Conservation (phyloP, 2,888 invertebrate species). For the Aleiodes testaceus region DNA sequence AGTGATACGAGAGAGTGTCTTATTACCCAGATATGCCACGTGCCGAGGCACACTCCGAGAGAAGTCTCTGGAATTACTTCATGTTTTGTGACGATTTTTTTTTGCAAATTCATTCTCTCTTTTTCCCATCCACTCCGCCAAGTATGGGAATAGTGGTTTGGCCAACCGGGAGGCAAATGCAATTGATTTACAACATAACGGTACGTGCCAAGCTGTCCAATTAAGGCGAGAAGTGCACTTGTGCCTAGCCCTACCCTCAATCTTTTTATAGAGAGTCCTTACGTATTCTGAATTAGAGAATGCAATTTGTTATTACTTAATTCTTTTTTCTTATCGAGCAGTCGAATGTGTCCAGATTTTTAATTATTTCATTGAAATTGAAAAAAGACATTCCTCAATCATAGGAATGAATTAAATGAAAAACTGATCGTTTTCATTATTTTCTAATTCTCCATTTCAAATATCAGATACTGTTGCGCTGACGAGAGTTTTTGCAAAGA, state of each 20-base stretch:
- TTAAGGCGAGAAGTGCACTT: slow-evolving; percentile 9
- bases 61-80: background rate
- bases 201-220: background rate
- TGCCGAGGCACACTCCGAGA: slow-evolving; percentile 2
- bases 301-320: background rate
- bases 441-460: too few relatives aligned
- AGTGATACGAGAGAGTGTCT: slow-evolving; percentile 26
- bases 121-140: background rate
- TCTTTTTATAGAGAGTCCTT: slow-evolving; percentile 1
- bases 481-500: too few relatives aligned
- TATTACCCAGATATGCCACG: slow-evolving; percentile 25
- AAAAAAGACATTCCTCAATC: too few relatives aligned
- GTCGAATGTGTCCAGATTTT: background rate
- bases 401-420: too few relatives aligned
- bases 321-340: background rate
- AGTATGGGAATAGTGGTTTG: background rate
- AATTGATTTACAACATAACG: background rate
- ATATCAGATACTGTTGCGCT: too few relatives aligned
- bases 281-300: background rate
- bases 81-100: slow-evolving; percentile 4
- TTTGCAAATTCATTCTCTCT: slow-evolving; percentile 4
- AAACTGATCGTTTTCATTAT: too few relatives aligned
- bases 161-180: background rate
- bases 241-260: background rate
- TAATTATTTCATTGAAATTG: too few relatives aligned